phyloP scores from a whole-genome alignment of 2,113 vertebrate genomes.

The Xiphophorus couchianus region DNA sequence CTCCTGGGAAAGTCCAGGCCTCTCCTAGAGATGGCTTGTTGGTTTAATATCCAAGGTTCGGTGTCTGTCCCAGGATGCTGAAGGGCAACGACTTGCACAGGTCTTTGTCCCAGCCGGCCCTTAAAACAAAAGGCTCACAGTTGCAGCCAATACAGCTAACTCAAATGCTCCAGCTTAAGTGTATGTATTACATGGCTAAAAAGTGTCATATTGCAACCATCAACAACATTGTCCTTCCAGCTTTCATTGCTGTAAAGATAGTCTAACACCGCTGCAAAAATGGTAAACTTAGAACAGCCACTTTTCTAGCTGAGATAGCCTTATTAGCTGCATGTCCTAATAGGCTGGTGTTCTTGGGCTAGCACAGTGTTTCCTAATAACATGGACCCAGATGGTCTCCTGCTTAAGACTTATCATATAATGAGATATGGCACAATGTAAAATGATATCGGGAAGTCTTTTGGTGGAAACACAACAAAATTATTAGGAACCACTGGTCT shows the following conservation, averaged over 20 bases:
- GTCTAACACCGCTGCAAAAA: slow-evolving; percentile 66
- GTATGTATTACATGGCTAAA: slow-evolving; percentile 60
- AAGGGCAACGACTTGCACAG: slow-evolving; percentile 63
- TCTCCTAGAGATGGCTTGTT: slow-evolving; percentile 58
- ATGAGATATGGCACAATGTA: slow-evolving; percentile 49
- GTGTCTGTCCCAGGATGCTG: slow-evolving; percentile 60
- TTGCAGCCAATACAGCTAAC: slow-evolving; percentile 70
- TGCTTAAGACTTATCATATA: slow-evolving; percentile 68
- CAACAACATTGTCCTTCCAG: slow-evolving; percentile 55
- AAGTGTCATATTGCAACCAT: slow-evolving; percentile 62
- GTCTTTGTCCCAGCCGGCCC: slow-evolving; percentile 75
- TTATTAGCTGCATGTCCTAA: slow-evolving; percentile 76
- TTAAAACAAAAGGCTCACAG: slow-evolving; percentile 57
- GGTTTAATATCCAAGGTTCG: slow-evolving; percentile 61
- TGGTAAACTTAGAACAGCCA: slow-evolving; percentile 66
- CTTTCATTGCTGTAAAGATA: slow-evolving; percentile 66
- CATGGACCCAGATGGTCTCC: slow-evolving; percentile 40
- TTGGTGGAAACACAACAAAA: slow-evolving; percentile 29
- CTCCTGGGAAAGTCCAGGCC: slow-evolving; percentile 66
- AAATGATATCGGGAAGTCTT: slow-evolving; percentile 51
- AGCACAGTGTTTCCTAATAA: slow-evolving; percentile 71
- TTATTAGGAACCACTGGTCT: slow-evolving; percentile 67
- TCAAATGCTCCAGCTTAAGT: slow-evolving; percentile 62
- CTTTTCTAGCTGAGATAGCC: slow-evolving; percentile 67
- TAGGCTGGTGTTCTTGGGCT: slow-evolving; percentile 60